phyloP scores from a whole-genome alignment of 1,140 invertebrate genomes.

The Plutomurus gul region DNA sequence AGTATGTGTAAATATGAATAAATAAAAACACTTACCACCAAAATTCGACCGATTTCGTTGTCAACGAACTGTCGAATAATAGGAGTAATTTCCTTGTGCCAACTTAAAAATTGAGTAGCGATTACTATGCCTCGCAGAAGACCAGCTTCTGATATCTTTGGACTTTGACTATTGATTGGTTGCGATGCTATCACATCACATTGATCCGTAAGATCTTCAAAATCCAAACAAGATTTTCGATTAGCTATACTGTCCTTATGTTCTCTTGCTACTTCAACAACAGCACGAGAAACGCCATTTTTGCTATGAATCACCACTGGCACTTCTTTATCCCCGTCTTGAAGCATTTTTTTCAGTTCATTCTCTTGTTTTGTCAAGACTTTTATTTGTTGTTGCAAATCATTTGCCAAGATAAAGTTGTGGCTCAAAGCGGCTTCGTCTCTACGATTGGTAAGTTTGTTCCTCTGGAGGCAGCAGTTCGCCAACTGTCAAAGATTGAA shows the following conservation, averaged over 20 bases:
- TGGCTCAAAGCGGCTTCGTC: no score
- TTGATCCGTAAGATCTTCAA: background rate
- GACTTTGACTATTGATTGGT: background rate
- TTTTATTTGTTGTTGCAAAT: no score
- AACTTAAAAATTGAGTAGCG: background rate
- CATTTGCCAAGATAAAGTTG: no score
- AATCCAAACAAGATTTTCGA: background rate
- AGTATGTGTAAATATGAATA: background rate
- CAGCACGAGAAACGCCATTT: no score
- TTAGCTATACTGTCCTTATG: background rate
- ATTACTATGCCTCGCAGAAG: conserved; percentile 27
- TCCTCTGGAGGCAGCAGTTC: no score
- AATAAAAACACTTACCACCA: background rate
- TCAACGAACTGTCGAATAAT: conserved; percentile 14
- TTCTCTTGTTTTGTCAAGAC: background rate
- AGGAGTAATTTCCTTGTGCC: background rate
- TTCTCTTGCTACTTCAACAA: background rate
- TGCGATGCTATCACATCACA: background rate
- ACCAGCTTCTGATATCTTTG: background rate
- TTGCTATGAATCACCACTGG: no score
- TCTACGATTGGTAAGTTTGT: no score
- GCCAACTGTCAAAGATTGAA: no score
- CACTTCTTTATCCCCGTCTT: no score
- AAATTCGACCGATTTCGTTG: background rate
- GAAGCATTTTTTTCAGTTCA: background rate